Evolutionary conservation across 2,888 invertebrate species (phyloP), one percentile per base, ranked within the genome.

Genomic region (Rhodophaea formosa): DNA sequence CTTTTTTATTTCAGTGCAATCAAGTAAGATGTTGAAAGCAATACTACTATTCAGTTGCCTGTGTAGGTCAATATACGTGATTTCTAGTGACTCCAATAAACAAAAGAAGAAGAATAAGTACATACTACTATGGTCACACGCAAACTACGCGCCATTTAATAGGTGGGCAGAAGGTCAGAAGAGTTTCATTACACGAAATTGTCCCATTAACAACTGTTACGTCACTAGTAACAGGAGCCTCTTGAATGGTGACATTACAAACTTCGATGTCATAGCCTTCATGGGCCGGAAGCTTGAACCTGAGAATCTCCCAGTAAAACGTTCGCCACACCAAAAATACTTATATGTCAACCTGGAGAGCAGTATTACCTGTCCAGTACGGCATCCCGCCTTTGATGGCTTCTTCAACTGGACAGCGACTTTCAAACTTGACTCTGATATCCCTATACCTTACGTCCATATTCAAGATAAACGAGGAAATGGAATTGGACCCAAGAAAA

Each of bases 321-420:
- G 90, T 35, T 77, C 79, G 0, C 62, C 66, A 0, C 71, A 77
- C 14, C 91, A 91, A 58, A 85, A 83, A 63, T 91, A 85, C 57
- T 81, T 91, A 56, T 90, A 68, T 62, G 74, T 88, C 45, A 85
- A 83, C 55, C 80, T 82, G 73, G 91, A 91, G 65, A 90, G 91
- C 0, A 70, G 87, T 0, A 80, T 82, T 1, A 83, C 88, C 60
- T 80, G 74, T 57, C 89, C 90, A 0, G 70, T 86, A 0, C 88
- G 88, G 59, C 60, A 62, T 3, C 45, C 63, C 1, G 53, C 59
- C 16, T 89, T 75, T 39, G 83, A 91, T 14, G 70, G 74, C 3
- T 90, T 80, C 59, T 91, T 91, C 51, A 91, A 91, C 63, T 86
- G 84, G 86, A 39, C 39, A n/a, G 10, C 39, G 10, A 39, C 39